phyloP scores from a whole-genome alignment of 2,797 vertebrate species.

The Octomys mimax region DNA sequence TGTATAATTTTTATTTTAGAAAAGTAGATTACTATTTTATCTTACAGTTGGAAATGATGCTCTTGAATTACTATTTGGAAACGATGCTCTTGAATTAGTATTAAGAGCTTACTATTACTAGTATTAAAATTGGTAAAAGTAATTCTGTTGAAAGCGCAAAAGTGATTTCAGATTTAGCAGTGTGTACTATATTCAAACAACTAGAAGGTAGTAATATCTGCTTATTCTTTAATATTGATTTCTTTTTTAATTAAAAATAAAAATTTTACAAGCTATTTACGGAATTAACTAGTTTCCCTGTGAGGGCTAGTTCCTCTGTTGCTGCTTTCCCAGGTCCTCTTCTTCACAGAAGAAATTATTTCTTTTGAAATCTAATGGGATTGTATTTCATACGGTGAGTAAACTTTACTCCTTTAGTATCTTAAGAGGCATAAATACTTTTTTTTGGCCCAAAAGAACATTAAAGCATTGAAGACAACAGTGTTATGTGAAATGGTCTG shows the following conservation, averaged over 20 bases:
- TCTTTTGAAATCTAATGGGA: slow-evolving; percentile 17
- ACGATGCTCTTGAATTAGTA: slow-evolving; percentile 24
- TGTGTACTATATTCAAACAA: background rate
- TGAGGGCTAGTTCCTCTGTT: background rate
- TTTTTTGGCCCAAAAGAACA: slow-evolving; percentile 20
- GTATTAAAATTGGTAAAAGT: slow-evolving; percentile 38
- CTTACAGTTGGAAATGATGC: slow-evolving; percentile 45
- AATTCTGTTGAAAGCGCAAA: slow-evolving; percentile 34
- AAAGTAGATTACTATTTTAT: slow-evolving; percentile 4
- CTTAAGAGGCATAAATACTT: background rate
- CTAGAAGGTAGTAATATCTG: background rate
- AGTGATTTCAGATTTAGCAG: slow-evolving; percentile 45
- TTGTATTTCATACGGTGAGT: slow-evolving; percentile 39
- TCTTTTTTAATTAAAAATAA: slow-evolving; percentile 17
- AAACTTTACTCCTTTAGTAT: slow-evolving; percentile 59
- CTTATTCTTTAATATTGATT: slow-evolving; percentile 41
- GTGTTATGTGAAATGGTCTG: slow-evolving; percentile 30
- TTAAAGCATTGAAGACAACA: background rate
- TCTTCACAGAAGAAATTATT: slow-evolving; percentile 7
- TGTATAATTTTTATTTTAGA: no score
- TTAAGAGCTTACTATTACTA: background rate
- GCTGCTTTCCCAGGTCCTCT: background rate
- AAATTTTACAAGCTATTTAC: background rate
- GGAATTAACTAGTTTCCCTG: slow-evolving; percentile 33
- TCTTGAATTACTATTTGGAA: slow-evolving; percentile 7